Conservation (phyloP, 2,888 invertebrate genomes). For the Amblyjoppa proteus region DNA sequence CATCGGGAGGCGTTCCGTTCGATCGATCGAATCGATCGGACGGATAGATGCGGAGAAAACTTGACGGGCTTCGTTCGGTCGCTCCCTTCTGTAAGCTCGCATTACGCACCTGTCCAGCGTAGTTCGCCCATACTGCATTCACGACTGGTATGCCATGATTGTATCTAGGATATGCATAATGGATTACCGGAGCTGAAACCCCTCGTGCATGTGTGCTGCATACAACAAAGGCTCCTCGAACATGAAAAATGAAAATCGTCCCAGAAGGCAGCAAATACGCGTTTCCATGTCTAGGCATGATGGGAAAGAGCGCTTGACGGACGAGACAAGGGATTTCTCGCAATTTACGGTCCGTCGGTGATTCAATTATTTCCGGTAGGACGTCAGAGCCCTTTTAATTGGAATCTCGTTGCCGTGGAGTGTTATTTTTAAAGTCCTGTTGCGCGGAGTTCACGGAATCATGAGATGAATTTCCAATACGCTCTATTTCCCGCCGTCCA, state of each 20-base stretch:
- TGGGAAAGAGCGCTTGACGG: background rate
- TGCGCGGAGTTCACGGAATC: background rate
- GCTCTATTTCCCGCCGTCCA: background rate
- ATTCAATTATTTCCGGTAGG: background rate
- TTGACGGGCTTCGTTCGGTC: constrained; percentile 2
- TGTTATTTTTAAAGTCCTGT: background rate
- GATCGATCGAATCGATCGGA: constrained; percentile 47
- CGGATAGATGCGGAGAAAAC: constrained; percentile 17
- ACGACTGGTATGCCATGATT: background rate
- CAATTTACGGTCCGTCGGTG: background rate
- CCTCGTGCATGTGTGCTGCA: background rate
- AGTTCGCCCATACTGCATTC: background rate
- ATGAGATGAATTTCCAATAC: background rate
- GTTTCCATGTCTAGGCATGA: background rate
- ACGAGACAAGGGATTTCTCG: background rate
- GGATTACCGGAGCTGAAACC: too few species aligned
- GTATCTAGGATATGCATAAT: too few species aligned
- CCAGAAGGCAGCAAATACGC: background rate
- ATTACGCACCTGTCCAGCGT: constrained; percentile 1
- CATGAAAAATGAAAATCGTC: background rate
- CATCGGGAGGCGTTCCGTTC: constrained; percentile 33
- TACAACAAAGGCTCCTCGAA: background rate
- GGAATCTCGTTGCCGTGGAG: background rate
- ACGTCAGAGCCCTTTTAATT: background rate
- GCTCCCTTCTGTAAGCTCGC: constrained; percentile 4